Base-by-base conservation (phyloP, 2,888 invertebrate species). In the Ectemnius lituratus region DNA sequence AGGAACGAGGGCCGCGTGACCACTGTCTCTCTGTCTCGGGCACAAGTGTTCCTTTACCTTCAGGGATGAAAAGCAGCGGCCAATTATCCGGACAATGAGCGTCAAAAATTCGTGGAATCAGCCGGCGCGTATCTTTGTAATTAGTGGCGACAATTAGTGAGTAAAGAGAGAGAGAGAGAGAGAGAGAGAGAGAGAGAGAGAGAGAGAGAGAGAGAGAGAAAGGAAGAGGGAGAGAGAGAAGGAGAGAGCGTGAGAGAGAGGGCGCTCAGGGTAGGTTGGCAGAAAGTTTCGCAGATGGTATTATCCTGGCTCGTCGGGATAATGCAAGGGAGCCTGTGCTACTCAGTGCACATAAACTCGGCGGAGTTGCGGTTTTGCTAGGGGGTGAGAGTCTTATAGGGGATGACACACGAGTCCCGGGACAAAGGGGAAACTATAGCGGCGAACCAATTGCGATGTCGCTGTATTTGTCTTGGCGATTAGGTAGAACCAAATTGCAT, bases 51-150 rank as follows among this genome's bases (percentile, higher is more conserved):
- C 60, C 28, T 58, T 58, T 23, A 23, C 23, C 65, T 47, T 2
- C 27, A 18, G 23, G 37, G 58, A 46, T 62, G 46, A 28, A 56
- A 27, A 65, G 20, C 28, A 28, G 8, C 3, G 52, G 4, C 11
- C 62, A 56, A 62, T 62, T 46, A 8, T 14, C 46, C 1, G 13
- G 18, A 52, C 45, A 66, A 70, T 45, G 66, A 63, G 16, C 23
- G 23, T 60, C 8, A 47, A 67, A 67, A 74, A 47, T 63, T 63
- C 8, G 16, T 8, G 11, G 58, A 56, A 70, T 28, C 28, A 20
- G 13, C n/a, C 27, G 58, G 18, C 57, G 59, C 8, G 56, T 67
- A 20, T 46, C 63, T 27, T 13, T 37, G 47, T 60, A 71, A 75
- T 71, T 70, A 60, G 61, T 14, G 23, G 2, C 13, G 11, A 28